Conservation (phyloP, 2,797 vertebrate genomes). For the Aphelocoma californica region DNA sequence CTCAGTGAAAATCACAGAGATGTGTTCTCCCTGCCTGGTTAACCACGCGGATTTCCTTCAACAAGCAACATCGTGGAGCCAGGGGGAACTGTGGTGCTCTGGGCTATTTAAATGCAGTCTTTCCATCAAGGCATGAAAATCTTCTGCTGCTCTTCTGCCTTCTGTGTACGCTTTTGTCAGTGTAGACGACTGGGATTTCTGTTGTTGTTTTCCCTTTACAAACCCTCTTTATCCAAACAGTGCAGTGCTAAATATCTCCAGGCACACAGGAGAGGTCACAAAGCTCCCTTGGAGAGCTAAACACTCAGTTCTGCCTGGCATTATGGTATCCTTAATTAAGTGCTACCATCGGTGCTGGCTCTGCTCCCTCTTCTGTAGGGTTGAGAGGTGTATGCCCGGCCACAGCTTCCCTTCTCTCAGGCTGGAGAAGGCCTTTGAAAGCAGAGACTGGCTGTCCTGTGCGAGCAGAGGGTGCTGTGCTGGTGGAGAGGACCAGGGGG, state of each 20-base stretch:
- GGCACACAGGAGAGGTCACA: background rate
- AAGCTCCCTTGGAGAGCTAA: background rate
- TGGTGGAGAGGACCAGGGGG: background rate
- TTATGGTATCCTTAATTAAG: background rate
- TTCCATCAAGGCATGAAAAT: constrained; percentile 25
- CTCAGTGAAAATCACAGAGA: constrained; percentile 8
- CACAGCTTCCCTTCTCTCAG: background rate
- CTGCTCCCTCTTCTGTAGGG: background rate
- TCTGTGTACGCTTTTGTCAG: background rate
- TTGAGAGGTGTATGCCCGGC: background rate
- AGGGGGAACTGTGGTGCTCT: background rate
- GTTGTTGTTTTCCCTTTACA: background rate
- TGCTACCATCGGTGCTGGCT: background rate
- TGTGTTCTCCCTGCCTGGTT: background rate
- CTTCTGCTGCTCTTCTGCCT: background rate
- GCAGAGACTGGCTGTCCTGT: background rate
- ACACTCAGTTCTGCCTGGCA: background rate
- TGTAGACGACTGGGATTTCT: background rate
- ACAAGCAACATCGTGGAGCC: background rate
- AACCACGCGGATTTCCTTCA: constrained; percentile 30
- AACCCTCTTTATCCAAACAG: background rate
- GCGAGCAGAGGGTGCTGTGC: background rate
- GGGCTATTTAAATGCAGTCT: constrained; percentile 10
- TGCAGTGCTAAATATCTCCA: background rate
- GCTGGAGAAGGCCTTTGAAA: background rate